Evolutionary conservation across 2,888 invertebrate genomes (phyloP).

Genomic region (Tenthredo distinguenda): DNA sequence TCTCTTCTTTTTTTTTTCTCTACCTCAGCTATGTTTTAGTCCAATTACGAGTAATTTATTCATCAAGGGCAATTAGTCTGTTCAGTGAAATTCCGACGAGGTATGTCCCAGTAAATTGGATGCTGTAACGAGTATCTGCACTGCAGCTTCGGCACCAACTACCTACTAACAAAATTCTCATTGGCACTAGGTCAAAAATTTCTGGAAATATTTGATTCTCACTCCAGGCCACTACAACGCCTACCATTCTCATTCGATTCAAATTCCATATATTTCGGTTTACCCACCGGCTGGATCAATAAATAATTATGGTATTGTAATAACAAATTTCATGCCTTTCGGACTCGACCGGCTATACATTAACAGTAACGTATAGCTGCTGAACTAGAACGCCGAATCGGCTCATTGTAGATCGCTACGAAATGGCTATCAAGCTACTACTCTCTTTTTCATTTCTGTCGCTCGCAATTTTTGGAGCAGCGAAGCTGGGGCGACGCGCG

Average conservation of each 20-base stretch:
- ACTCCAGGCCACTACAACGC: background rate
- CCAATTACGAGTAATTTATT: constrained; percentile 43
- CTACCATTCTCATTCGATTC: constrained; percentile 25
- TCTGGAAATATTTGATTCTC: constrained; percentile 20
- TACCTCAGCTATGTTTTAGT: constrained; percentile 11
- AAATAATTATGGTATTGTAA: constrained; percentile 27
- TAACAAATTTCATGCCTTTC: background rate
- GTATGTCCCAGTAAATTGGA: constrained; percentile 31
- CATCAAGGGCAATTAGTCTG: constrained; percentile 40
- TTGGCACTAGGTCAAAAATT: constrained; percentile 40
- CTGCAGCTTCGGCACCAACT: constrained; percentile 24
- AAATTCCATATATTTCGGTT: constrained; percentile 19
- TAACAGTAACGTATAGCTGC: background rate
- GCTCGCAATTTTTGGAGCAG: background rate
- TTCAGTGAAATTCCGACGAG: constrained; percentile 18
- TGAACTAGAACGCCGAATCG: background rate
- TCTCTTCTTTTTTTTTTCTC: background rate
- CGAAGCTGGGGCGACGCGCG: background rate
- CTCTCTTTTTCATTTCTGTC: background rate
- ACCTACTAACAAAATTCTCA: constrained; percentile 12
- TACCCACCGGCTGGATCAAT: constrained; percentile 29
- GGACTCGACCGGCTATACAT: background rate
- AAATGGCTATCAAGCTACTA: background rate
- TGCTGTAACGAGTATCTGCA: constrained; percentile 47
- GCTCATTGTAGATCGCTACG: background rate